These are phyloP conservation scores for Polyodon spathula DNA, from an alignment of 2,113 vertebrate species.

Conservation along the genomic window DNA sequence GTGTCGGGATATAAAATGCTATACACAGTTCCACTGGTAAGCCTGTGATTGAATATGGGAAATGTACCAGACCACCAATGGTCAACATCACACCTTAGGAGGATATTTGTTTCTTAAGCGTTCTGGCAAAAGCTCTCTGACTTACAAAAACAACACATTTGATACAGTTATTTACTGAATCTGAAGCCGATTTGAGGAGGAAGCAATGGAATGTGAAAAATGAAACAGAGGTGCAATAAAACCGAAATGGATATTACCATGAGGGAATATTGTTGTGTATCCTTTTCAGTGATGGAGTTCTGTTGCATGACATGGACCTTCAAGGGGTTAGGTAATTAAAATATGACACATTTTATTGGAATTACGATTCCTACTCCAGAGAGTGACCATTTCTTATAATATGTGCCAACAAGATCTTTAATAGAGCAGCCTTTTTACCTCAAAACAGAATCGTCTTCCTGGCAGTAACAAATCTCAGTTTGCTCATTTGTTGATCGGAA, in stretches of 20 bases:
- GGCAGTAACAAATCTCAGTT: not conserved
- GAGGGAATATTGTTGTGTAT: not conserved
- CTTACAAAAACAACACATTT: too few relatives aligned
- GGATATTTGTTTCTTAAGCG: too few relatives aligned
- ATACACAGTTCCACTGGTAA: too few relatives aligned
- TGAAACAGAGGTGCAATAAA: not conserved
- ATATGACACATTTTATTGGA: conserved; percentile 4
- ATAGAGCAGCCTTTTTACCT: not conserved
- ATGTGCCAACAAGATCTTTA: not conserved
- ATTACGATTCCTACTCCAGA: not conserved
- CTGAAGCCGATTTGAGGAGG: too few relatives aligned
- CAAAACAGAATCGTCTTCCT: not conserved
- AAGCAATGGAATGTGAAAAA: too few relatives aligned
- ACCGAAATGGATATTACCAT: not conserved
- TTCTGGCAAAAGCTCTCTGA: too few relatives aligned
- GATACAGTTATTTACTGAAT: too few relatives aligned
- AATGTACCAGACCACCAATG: too few relatives aligned
- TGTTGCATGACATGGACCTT: not conserved
- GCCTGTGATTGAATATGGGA: too few relatives aligned
- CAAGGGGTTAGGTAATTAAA: conserved; percentile 8
- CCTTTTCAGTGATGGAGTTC: not conserved
- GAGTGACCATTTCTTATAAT: not conserved
- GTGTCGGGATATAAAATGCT: too few relatives aligned
- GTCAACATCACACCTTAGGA: too few relatives aligned
- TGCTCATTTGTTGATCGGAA: conserved; percentile 8